phyloP scores from a whole-genome alignment of 2,113 vertebrate species.

The Bucco capensis region DNA sequence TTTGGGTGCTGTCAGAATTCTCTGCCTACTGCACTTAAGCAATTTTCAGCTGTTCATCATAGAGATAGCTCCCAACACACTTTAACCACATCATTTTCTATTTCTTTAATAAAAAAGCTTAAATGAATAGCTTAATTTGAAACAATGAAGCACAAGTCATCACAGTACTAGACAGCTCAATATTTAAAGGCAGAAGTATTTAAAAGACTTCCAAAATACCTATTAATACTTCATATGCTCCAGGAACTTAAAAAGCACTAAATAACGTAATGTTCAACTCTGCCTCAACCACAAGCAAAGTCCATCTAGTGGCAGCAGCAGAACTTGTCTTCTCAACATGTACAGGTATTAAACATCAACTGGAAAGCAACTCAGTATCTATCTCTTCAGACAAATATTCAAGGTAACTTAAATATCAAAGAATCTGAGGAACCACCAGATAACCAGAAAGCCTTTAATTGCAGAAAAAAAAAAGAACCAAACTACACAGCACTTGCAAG shows the following conservation, averaged over 20 bases:
- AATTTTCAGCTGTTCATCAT: not conserved
- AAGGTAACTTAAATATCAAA: not conserved
- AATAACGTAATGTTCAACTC: not conserved
- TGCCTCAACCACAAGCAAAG: not conserved
- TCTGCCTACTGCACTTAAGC: not conserved
- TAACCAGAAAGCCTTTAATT: not conserved
- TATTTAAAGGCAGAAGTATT: not conserved
- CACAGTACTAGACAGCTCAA: not conserved
- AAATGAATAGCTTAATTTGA: not conserved
- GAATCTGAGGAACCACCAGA: not conserved
- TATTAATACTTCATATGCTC: accelerated
- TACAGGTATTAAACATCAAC: not conserved
- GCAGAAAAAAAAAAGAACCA: not conserved
- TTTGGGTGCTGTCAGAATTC: not conserved
- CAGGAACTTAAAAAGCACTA: not conserved
- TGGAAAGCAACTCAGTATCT: not conserved
- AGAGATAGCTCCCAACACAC: not conserved
- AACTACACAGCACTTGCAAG: not conserved
- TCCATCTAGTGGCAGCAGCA: not conserved
- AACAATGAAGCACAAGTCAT: not conserved
- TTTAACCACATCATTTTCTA: not conserved
- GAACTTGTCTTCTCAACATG: not conserved
- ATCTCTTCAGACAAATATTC: not conserved
- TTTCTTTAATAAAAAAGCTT: not conserved
- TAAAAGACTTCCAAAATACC: not conserved